Evolutionary conservation across 2,113 vertebrate genomes (phyloP).

Genomic region (Syrmaticus mikado): DNA sequence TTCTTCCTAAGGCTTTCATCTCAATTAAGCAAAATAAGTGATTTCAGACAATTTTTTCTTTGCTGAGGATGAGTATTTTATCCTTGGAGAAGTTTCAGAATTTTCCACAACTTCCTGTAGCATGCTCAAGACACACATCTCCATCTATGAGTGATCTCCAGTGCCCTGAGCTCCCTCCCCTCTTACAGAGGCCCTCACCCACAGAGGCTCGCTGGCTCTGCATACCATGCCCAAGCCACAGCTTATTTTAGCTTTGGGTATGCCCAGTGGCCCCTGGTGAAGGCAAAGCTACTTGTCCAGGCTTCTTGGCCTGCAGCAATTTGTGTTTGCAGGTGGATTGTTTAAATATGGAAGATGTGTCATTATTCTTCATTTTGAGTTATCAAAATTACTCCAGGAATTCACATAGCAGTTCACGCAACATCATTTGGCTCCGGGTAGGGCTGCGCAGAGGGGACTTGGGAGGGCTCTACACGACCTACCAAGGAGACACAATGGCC

Average conservation of each 20-base stretch:
- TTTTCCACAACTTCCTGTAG: background rate
- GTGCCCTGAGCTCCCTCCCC: background rate
- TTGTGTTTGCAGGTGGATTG: background rate
- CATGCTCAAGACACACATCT: background rate
- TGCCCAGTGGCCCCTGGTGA: background rate
- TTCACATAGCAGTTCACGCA: accelerated
- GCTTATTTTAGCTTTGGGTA: background rate
- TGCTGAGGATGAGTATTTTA: background rate
- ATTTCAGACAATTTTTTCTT: background rate
- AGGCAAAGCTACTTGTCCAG: background rate
- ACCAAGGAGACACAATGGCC: background rate
- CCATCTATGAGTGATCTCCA: background rate
- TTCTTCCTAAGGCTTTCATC: background rate
- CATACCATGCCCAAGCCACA: accelerated
- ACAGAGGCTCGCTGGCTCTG: accelerated
- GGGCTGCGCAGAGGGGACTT: background rate
- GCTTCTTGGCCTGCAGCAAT: background rate
- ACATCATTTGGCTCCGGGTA: background rate
- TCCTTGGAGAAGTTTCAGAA: background rate
- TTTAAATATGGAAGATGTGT: background rate
- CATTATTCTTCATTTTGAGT: background rate
- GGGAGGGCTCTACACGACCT: background rate
- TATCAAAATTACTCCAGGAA: background rate
- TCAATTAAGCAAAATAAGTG: background rate
- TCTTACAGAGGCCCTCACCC: accelerated